Conservation (phyloP, 2,113 vertebrate species). For the Isurus oxyrinchus region DNA sequence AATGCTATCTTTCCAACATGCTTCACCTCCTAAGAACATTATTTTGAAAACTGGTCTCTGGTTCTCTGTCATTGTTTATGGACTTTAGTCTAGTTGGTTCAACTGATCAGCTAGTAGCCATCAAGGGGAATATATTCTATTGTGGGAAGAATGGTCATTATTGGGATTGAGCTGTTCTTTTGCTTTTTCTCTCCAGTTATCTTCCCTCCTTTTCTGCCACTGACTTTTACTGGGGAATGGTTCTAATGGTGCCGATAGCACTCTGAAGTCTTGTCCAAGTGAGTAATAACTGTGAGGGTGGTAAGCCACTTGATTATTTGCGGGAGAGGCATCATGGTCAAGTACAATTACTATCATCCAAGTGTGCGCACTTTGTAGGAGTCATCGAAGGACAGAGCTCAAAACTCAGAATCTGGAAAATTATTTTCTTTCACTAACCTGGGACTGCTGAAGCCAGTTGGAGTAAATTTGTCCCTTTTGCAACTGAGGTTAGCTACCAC, state of each 20-base stretch:
- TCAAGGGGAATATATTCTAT: background rate
- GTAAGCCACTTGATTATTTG: background rate
- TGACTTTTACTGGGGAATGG: background rate
- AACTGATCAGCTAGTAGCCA: background rate
- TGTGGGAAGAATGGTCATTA: background rate
- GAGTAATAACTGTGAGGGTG: background rate
- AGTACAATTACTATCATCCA: background rate
- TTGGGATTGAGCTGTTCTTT: background rate
- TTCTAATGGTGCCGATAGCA: background rate
- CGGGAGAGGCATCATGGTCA: too few relatives aligned
- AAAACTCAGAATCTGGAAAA: background rate
- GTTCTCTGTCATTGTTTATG: background rate
- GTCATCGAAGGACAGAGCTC: background rate
- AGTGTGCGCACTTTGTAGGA: background rate
- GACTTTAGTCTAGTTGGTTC: background rate
- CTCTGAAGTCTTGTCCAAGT: background rate
- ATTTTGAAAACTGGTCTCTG: background rate
- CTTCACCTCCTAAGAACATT: too few relatives aligned
- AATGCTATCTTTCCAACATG: too few relatives aligned
- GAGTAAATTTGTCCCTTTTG: background rate
- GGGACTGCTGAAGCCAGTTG: background rate
- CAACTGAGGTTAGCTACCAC: background rate
- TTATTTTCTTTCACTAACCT: background rate
- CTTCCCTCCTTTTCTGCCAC: background rate
- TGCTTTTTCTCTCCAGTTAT: background rate